Conservation (phyloP, 2,888 invertebrate genomes). For the Cartodere bifasciata region DNA sequence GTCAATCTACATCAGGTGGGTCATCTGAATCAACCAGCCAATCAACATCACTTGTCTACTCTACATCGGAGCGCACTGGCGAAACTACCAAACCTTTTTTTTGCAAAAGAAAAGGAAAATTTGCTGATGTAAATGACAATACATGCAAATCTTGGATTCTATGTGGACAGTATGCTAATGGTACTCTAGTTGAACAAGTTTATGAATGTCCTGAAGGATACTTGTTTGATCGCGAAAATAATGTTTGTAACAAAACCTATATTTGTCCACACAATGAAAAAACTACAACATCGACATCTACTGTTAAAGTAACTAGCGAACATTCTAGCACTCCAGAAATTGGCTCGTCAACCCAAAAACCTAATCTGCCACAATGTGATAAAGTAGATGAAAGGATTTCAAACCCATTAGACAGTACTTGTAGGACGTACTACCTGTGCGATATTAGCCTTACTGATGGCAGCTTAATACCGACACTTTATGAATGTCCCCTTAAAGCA, state of each 20-base stretch:
- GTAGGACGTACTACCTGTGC: background rate
- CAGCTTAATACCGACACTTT: background rate
- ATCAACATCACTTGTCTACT: too few relatives aligned
- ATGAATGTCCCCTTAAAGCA: background rate
- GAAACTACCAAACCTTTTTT: conserved; percentile 23
- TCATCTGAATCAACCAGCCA: too few relatives aligned
- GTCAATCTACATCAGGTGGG: too few relatives aligned
- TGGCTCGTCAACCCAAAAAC: background rate
- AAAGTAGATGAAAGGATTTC: too few relatives aligned
- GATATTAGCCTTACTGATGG: background rate
- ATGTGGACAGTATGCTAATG: conserved; percentile 15
- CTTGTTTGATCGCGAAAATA: conserved; percentile 17
- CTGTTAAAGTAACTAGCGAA: background rate
- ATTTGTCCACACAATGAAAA: conserved; percentile 1
- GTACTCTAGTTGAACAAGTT: conserved; percentile 26
- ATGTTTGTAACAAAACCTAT: conserved; percentile 15
- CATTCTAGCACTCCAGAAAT: background rate
- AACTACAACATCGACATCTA: conserved; percentile 2
- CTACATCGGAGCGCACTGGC: too few relatives aligned
- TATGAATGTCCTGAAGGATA: conserved; percentile 16
- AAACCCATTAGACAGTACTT: background rate
- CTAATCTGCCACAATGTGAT: conserved; percentile 2
- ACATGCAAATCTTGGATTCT: conserved; percentile 16
- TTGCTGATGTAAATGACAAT: conserved; percentile 30
- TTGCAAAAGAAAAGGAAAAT: conserved; percentile 35